Evolutionary conservation across 2,797 vertebrate genomes (phyloP), one percentile per base, ranked within the genome.

Genomic region (Xiphophorus birchmanni): DNA sequence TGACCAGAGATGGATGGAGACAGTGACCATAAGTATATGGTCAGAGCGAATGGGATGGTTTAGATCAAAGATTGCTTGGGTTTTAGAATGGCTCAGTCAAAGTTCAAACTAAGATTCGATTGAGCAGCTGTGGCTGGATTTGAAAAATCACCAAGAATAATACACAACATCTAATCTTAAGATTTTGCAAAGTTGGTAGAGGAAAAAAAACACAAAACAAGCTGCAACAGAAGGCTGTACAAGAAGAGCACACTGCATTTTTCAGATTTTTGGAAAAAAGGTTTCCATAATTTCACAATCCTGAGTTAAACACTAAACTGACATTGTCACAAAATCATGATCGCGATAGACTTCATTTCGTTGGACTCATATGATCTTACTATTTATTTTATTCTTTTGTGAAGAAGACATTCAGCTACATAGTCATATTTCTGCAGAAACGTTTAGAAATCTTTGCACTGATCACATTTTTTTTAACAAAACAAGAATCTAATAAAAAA

Each of bases 371-470:
- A 54, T 56, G 23, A 56, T 56, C 10, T 26, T n/a, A 26, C 11
- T 56, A 56, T 56, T 23, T 9, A 52, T 52, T 47, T 0, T 8
- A 48, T 50, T 18, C 1, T 26, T 9, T 54, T 10, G 23, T 11
- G 23, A 56, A 56, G 26, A 56, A 56, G 54, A 56, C 54, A 26
- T 56, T n/a, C 54, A 56, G 9, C 54, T 56, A n/a, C 26, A 4
- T 56, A 23, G 56, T 1, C 69, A 63, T 65, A 80, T 77, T 81
- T 72, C 29, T 48, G 72, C 60, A 78, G 52, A 54, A 50, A 29
- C 26, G 77, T 50, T 35, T 10, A 21, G 17, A 48, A 73, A 81
- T 50, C 74, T 75, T 40, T 74, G 32, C 52, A 50, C 40, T 80
- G 77, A 48, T 73, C 77, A 8, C 15, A 17, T 15, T 15, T 48